Base-by-base conservation (phyloP, 1,140 invertebrate species). In the Fopius arisanus region DNA sequence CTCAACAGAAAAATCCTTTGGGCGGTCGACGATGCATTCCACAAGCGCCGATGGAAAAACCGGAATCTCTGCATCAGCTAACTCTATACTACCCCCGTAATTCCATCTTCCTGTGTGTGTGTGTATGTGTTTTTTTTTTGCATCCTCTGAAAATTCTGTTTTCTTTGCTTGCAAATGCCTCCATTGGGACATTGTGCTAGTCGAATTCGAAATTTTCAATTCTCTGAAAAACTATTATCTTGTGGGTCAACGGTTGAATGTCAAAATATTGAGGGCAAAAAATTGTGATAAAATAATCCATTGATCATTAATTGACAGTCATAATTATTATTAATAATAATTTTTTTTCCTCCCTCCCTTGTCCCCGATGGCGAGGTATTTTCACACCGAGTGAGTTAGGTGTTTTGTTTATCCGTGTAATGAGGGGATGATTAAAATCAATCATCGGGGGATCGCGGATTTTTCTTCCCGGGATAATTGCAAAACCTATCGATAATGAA, bases 401-500 rank as follows among this genome's bases (percentile, higher is more conserved):
- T 62, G 12, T 62, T 26, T 62, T 26, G 21, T 62, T 10, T 62
- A 62, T 62, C 26, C 54, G 14, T 26, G 26, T 26, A 62, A 62
- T 62, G 14, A 26, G 28, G 12, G 3, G 9, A 62, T 26, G 26
- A 62, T 26, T 28, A 62, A 62, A 62, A 31, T 26, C 14, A 19
- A 62, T 28, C 21, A 62, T 4, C 3, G 10, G 0, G 26, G 26
- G 2, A 62, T 23, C 10, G 10, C 28, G 26, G 14, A 62, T 26
- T 62, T 26, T 37, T 37, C 33, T 12, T 10, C 33, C 12, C 23
- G 26, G 26, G 10, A 26, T 23, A 28, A 28, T 28, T 23, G 21
- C 28, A 16, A n/a, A 65, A 16, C 19, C 29, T 16, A 19, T 83
- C 81, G 81, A 84, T 83, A 84, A 86, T 85, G 81, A 80, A 81